Evolutionary conservation across 2,113 vertebrate species (phyloP).

Genomic region (Ellobius talpinus): DNA sequence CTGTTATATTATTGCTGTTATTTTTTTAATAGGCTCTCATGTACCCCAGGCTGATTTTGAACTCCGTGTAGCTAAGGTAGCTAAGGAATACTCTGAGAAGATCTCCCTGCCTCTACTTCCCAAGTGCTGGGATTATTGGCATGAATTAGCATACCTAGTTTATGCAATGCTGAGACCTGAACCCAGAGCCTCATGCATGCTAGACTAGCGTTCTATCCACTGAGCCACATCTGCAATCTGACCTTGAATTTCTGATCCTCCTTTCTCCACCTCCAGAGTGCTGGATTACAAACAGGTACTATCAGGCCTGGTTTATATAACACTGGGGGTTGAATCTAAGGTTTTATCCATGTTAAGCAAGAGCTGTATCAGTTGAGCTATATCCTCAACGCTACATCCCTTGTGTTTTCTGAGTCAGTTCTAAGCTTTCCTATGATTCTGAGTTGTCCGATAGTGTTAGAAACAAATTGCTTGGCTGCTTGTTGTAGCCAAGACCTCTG

Average conservation of each 20-base stretch:
- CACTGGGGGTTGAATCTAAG: not conserved
- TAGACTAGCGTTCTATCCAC: not conserved
- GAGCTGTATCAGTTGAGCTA: not conserved
- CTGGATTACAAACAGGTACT: not conserved
- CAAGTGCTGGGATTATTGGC: not conserved
- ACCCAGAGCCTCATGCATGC: not conserved
- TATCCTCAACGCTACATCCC: not conserved
- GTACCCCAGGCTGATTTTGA: not conserved
- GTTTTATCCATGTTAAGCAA: not conserved
- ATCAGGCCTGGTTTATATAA: not conserved
- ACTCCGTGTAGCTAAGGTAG: not conserved
- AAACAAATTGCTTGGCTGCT: slow-evolving; percentile 54
- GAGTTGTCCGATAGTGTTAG: slow-evolving; percentile 8
- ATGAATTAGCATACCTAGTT: not conserved
- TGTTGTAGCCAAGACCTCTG: slow-evolving; percentile 52
- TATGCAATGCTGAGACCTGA: not conserved
- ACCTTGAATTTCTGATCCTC: not conserved
- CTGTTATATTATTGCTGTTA: not conserved
- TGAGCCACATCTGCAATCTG: not conserved
- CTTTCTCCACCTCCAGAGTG: not conserved
- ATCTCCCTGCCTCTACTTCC: not conserved
- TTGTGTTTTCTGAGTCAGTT: slow-evolving; percentile 12
- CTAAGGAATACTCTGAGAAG: not conserved
- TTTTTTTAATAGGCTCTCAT: not conserved
- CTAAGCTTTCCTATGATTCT: slow-evolving; percentile 9